Evolutionary conservation across 1,140 invertebrate species (phyloP).

Genomic region (Magallana ariakensis): DNA sequence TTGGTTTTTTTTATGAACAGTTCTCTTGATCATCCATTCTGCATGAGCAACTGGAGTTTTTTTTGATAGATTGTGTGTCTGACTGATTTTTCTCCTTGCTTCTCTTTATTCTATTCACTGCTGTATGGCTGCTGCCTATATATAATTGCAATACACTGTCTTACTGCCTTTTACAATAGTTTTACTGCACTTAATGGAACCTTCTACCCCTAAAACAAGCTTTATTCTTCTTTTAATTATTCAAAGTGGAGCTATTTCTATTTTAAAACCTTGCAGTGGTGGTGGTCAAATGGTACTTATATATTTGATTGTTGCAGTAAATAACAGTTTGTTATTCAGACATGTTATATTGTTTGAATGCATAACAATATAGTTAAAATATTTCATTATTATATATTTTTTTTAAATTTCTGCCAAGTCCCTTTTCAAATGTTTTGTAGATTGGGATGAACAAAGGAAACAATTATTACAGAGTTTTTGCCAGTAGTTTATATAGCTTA

Average conservation of each 20-base stretch:
- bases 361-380: no score
- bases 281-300: slow-evolving; percentile 33
- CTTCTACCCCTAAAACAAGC: not conserved
- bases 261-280: slow-evolving; percentile 29
- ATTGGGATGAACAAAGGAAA: no score
- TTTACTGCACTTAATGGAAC: not conserved
- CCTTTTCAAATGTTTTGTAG: no score
- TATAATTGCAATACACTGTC: not conserved
- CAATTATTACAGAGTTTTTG: no score
- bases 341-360: no score
- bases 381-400: no score
- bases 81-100: slow-evolving; percentile 15
- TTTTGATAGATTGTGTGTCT: slow-evolving; percentile 7
- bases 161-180: not conserved
- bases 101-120: slow-evolving; percentile 18
- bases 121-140: not conserved
- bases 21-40: slow-evolving; percentile 38
- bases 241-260: not conserved
- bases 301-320: not conserved
- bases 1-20: not conserved
- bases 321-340: no score
- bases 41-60: slow-evolving; percentile 44
- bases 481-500: no score
- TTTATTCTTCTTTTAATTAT: not conserved
- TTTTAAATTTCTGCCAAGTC: no score